Conservation (phyloP, 2,888 invertebrate genomes). For the Protonemura montana region DNA sequence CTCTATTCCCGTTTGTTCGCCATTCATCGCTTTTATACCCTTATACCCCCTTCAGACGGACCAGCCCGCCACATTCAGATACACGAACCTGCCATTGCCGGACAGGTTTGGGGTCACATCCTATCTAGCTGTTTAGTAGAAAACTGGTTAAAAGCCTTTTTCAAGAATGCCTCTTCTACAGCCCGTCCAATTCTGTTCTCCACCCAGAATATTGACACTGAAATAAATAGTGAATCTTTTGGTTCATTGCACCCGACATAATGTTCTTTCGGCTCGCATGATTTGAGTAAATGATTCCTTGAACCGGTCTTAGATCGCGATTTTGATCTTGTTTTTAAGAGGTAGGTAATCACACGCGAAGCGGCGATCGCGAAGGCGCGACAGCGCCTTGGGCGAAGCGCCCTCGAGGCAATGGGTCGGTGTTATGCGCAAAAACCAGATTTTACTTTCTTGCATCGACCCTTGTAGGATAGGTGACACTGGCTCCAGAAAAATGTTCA, state of each 20-base stretch:
- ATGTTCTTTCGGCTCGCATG: background rate
- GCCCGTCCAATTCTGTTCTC: background rate
- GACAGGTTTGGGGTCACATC: conserved; percentile 7
- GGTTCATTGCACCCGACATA: background rate
- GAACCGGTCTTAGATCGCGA: background rate
- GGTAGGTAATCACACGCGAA: too few species aligned
- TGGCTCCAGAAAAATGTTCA: too few species aligned
- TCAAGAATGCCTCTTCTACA: background rate
- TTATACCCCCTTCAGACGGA: background rate
- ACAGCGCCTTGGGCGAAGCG: too few species aligned
- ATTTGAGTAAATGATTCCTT: background rate
- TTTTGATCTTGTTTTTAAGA: too few species aligned
- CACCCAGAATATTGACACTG: background rate
- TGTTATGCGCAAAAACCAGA: too few species aligned
- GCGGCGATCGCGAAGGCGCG: too few species aligned
- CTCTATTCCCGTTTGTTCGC: background rate
- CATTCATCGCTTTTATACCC: background rate
- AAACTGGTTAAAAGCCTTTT: background rate
- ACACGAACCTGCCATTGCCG: background rate
- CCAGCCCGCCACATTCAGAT: background rate
- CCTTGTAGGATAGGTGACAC: too few species aligned
- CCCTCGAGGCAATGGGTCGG: too few species aligned
- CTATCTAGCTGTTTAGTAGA: background rate
- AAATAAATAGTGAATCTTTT: background rate
- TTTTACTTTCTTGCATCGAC: too few species aligned